These are phyloP conservation scores for Lacanobia wlatinum DNA, from an alignment of 2,888 invertebrate genomes.

Conservation along the genomic window DNA sequence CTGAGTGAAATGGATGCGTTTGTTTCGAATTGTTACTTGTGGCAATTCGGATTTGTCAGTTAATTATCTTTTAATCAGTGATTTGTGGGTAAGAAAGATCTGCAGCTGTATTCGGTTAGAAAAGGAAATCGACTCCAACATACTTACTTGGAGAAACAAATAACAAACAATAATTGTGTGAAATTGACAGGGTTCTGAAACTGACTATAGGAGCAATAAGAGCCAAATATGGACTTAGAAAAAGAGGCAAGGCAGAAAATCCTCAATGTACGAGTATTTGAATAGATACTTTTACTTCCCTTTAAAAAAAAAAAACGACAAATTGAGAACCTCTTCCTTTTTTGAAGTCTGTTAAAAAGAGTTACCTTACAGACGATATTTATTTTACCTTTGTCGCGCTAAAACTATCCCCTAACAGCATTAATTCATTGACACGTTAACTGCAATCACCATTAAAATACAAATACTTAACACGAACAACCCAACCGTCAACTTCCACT, in stretches of 20 bases:
- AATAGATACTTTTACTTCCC: no score
- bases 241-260: no score
- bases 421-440: no score
- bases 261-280: no score
- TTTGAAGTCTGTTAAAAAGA: no score
- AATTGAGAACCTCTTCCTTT: no score
- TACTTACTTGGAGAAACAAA: neutral
- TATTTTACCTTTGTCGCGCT: no score
- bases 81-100: no score
- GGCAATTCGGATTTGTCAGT: neutral
- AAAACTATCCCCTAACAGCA: neutral
- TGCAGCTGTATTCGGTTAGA: neutral
- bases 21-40: constrained; percentile 15
- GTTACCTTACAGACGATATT: neutral
- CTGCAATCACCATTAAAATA: neutral
- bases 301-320: no score
- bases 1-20: constrained; percentile 28
- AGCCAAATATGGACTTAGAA: no score
- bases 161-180: neutral
- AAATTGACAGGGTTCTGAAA: no score
- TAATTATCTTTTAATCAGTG: constrained; percentile 2
- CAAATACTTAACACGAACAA: constrained; percentile 16
- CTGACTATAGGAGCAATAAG: no score
- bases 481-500: constrained; percentile 16
- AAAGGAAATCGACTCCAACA: neutral